These are phyloP conservation scores for Leontocebus nigricollis DNA, from an alignment of 2,797 vertebrate species.

Conservation along the genomic window DNA sequence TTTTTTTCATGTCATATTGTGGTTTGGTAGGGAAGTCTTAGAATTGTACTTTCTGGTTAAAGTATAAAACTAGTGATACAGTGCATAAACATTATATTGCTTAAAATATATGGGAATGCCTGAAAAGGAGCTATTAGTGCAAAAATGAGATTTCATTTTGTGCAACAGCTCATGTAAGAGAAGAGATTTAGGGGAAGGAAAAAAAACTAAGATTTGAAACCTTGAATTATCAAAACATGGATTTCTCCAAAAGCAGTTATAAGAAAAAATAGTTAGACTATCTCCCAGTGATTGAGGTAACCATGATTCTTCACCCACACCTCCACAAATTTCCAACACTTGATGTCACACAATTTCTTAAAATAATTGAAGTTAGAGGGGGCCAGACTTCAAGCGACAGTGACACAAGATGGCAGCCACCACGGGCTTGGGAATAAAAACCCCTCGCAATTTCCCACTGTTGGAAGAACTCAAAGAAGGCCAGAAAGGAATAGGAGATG, in stretches of 20 bases:
- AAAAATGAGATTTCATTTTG: neutral
- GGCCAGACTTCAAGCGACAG: no score
- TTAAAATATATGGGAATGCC: neutral
- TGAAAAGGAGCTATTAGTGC: neutral
- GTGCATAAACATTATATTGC: neutral
- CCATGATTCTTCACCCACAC: neutral
- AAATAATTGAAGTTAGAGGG: neutral
- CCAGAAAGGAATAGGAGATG: no score
- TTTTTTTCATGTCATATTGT: neutral
- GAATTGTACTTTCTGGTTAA: conserved; percentile 20
- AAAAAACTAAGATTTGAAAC: neutral
- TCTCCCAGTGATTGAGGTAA: neutral
- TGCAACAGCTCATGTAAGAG: neutral
- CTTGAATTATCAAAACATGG: neutral
- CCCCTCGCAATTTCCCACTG: no score
- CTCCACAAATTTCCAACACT: conserved; percentile 14
- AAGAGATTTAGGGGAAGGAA: neutral
- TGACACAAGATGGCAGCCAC: no score
- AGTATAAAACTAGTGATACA: neutral
- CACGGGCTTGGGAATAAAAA: no score
- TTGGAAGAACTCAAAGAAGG: no score
- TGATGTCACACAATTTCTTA: neutral
- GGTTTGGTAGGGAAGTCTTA: neutral
- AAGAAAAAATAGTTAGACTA: conserved; percentile 7
- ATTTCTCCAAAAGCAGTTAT: neutral